Evolutionary conservation across 2,113 vertebrate genomes (phyloP).

Genomic region (Pogona vitticeps): DNA sequence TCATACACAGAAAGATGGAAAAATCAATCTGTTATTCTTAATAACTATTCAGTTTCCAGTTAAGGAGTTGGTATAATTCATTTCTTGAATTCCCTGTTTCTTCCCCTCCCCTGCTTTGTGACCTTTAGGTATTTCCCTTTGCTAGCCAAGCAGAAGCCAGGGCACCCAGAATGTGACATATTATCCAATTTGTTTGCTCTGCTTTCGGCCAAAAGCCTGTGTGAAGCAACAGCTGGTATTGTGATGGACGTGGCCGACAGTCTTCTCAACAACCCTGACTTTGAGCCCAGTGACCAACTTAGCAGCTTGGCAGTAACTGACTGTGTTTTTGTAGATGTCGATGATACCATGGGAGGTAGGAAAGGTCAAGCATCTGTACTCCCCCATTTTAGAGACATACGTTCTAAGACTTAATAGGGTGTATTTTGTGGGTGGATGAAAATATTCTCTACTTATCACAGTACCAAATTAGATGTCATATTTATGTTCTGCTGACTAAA

Average conservation of each 20-base stretch:
- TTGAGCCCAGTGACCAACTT: conserved; percentile 78
- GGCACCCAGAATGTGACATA: conserved; percentile 83
- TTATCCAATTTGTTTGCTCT: conserved; percentile 89
- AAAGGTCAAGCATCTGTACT: accelerated
- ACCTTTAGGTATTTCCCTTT: conserved; percentile 88
- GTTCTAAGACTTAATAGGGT: not conserved
- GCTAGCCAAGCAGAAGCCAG: conserved; percentile 86
- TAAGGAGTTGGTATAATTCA: not conserved
- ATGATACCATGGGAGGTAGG: conserved; percentile 74
- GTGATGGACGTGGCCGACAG: conserved; percentile 90
- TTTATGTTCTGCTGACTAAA: not conserved
- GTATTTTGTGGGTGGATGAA: not conserved
- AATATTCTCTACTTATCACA: accelerated
- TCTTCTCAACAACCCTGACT: conserved; percentile 86
- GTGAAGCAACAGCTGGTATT: conserved; percentile 77
- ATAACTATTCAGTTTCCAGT: not conserved
- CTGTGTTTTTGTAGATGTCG: conserved; percentile 60
- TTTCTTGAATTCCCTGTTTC: not conserved
- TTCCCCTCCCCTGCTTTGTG: conserved; percentile 2
- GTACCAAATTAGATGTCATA: not conserved
- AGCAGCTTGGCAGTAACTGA: conserved; percentile 75
- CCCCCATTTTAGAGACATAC: not conserved
- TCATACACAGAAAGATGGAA: not conserved
- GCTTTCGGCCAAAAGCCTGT: conserved; percentile 87
- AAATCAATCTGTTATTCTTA: not conserved